These are phyloP conservation scores for Beroe ovata DNA, from an alignment of 37 sponge, comb jelly and placozoan species.

Conservation along the genomic window DNA sequence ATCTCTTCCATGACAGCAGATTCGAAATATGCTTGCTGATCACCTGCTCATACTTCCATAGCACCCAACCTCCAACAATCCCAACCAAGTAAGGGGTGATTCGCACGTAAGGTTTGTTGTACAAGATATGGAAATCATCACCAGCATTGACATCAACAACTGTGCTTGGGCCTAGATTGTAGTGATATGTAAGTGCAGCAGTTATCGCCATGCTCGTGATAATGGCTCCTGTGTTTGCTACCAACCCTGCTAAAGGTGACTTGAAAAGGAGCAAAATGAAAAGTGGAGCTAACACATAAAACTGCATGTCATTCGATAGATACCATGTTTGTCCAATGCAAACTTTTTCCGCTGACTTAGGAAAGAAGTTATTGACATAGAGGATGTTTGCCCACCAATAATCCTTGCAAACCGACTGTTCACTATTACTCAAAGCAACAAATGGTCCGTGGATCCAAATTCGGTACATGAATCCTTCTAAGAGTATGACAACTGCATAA, in stretches of 20 bases:
- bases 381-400: slow-evolving; percentile 62
- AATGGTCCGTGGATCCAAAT: slow-evolving; percentile 5
- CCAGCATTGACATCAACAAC: neutral
- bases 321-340: slow-evolving; percentile 35
- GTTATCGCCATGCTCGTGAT: neutral
- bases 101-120: neutral
- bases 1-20: neutral
- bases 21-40: neutral
- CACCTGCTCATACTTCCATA: neutral
- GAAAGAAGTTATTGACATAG: slow-evolving; percentile 35
- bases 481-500: neutral
- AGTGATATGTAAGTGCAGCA: neutral
- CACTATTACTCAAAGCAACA: neutral
- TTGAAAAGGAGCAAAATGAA: slow-evolving; percentile 32
- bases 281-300: slow-evolving; percentile 25
- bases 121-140: neutral
- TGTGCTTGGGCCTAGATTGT: slow-evolving; percentile 8
- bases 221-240: neutral
- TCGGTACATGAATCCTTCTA: slow-evolving; percentile 38
- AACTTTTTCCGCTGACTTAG: neutral
- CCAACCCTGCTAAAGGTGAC: neutral
- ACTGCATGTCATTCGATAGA: slow-evolving; percentile 50
- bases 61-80: slow-evolving; percentile 10
- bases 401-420: neutral
- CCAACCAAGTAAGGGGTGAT: slow-evolving; percentile 48